Evolutionary conservation across 2,113 vertebrate species (phyloP), one percentile per base, ranked within the genome.

Genomic region (Podiceps cristatus): DNA sequence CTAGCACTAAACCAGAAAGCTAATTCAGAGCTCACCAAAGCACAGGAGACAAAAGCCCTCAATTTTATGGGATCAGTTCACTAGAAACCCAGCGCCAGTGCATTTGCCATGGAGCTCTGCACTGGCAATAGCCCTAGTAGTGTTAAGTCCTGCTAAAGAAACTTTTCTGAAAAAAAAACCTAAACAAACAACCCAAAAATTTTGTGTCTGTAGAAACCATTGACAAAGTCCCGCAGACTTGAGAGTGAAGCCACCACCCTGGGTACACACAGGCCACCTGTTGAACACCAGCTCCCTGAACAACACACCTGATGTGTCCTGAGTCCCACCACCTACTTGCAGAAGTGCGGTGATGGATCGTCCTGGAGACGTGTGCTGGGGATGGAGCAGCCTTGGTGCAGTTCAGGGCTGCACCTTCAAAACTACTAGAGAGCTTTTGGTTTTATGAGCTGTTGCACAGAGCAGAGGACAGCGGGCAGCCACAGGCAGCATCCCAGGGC

Each of bases 191-290:
- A n/a, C n/a, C n/a, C n/a, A n/a, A n/a, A n/a, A n/a, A n/a, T 62
- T 27, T 33, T 22, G 11, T 40, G 15, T 37, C 45, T 76, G 28
- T 25, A 72, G 66, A 81, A 95, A 78, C 33, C 49, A 71, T 5
- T 1, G 0, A 55, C 12, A 33, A 12, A 2, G 2, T 44, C 78
- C 55, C 1, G 0, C 20, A 50, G 28, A 69, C 11, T 18, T 33
- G 44, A 66, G 37, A 49, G 16, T 1, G 7, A 90, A 86, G 75
- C 18, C 52, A 35, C 20, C 2, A 1, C 24, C 22, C 40, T 15
- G n/a, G 16, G 45, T 47, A 66, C 12, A 14, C 20, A 18, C 18
- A 66, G 63, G 37, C 8, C 49, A 71, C 50, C 31, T 3, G 25
- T 3, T 69, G 56, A 82, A 35, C 37, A 17, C 33, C 59, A 47